A percentile compares a stretch with the other conserved stretches of the same genome.
Evolutionary conservation across 2,888 invertebrate species (phyloP).

Genomic region (Rhyacophila evoluta): DNA sequence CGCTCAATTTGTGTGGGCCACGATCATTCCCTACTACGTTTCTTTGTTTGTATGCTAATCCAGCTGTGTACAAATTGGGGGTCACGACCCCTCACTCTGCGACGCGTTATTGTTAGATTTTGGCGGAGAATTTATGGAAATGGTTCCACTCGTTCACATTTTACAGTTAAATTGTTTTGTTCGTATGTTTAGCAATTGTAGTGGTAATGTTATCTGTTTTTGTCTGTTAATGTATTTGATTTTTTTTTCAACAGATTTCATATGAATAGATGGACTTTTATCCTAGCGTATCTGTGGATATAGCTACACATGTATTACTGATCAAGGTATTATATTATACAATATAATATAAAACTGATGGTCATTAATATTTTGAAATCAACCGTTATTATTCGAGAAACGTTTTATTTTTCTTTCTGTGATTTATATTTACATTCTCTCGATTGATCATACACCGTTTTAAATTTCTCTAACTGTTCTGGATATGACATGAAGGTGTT

Average conservation of each 20-base stretch:
- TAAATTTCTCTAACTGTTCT: no score
- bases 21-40: not conserved
- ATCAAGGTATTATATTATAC: no score
- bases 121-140: not conserved
- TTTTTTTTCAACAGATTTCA: not conserved
- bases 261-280: not conserved
- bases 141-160: not conserved
- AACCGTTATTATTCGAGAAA: no score
- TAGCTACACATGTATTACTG: no score
- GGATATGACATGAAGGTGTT: not conserved
- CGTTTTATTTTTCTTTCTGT: no score
- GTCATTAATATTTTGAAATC: no score
- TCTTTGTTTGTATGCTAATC: constrained; percentile 29
- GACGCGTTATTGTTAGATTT: not conserved
- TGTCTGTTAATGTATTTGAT: not conserved
- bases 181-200: not conserved
- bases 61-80: not conserved
- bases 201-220: not conserved
- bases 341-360: no score
- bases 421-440: no score
- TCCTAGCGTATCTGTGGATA: not conserved
- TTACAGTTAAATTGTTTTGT: not conserved
- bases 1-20: not conserved
- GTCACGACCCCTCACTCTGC: not conserved
- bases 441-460: no score